A percentile compares a stretch with the other conserved stretches of the same genome.
These are phyloP conservation scores for Oryzias woworae DNA, from an alignment of 2,113 vertebrate species.

Conservation along the genomic window DNA sequence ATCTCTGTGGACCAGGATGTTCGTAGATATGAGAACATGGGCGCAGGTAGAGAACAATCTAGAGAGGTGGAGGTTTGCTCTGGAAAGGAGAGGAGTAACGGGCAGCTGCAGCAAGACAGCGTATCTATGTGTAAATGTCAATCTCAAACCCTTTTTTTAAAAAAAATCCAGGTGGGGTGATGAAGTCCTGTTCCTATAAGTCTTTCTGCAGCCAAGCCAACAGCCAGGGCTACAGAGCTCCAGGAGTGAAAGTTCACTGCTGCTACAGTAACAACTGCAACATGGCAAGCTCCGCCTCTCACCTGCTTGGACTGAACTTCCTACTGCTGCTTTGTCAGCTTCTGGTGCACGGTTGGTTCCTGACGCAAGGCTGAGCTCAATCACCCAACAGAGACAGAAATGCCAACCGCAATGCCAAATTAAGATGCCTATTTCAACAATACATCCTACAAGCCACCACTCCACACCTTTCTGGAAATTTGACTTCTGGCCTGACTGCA, in stretches of 20 bases:
- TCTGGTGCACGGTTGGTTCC: slow-evolving; percentile 49
- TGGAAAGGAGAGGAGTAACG: no score
- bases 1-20: no score
- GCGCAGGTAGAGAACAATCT: no score
- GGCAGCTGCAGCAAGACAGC: no score
- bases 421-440: slow-evolving; percentile 6
- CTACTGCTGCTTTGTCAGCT: slow-evolving; percentile 59
- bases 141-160: no score
- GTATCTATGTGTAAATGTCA: neutral
- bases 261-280: slow-evolving; percentile 89
- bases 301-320: slow-evolving; percentile 34
- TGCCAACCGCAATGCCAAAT: slow-evolving; percentile 38
- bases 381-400: slow-evolving; percentile 6
- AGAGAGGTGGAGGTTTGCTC: no score
- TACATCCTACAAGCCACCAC: neutral
- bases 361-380: slow-evolving; percentile 4
- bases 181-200: slow-evolving; percentile 90
- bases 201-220: slow-evolving; percentile 87
- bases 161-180: slow-evolving; percentile 79
- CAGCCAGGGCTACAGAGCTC: slow-evolving; percentile 80
- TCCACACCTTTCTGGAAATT: neutral
- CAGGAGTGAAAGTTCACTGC: slow-evolving; percentile 84
- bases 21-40: no score
- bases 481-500: no score
- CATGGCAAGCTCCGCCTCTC: slow-evolving; percentile 58